Evolutionary conservation across 2,888 invertebrate genomes (phyloP).

Genomic region (Aphidoletes aphidimyza): DNA sequence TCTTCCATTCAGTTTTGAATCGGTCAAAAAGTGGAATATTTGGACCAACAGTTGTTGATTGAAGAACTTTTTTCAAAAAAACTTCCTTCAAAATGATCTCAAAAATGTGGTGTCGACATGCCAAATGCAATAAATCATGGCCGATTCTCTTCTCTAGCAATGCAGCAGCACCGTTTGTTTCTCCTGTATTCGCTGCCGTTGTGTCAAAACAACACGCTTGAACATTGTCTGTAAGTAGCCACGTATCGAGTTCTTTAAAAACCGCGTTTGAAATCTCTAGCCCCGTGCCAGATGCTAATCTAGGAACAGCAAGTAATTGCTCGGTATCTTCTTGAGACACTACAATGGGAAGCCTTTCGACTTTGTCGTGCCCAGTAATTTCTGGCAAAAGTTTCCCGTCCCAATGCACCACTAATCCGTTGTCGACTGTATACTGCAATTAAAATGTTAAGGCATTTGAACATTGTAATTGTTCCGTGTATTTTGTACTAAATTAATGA

Average conservation of each 20-base stretch:
- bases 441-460: too few species aligned
- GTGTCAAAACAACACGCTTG: constrained; percentile 60
- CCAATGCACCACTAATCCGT: too few species aligned
- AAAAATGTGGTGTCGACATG: constrained; percentile 60
- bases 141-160: constrained; percentile 59
- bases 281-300: not conserved
- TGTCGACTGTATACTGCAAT: too few species aligned
- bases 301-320: not conserved
- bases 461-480: too few species aligned
- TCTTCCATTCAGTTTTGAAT: constrained; percentile 58
- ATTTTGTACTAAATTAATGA: too few species aligned
- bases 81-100: constrained; percentile 58
- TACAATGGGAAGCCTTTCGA: not conserved
- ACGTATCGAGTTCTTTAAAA: not conserved
- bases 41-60: constrained; percentile 57
- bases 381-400: too few species aligned
- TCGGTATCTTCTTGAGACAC: not conserved
- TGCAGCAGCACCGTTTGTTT: constrained; percentile 58
- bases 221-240: constrained; percentile 3
- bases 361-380: not conserved
- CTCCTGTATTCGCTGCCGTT: constrained; percentile 59
- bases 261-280: not conserved
- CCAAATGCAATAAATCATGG: constrained; percentile 59
- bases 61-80: constrained; percentile 57
- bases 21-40: constrained; percentile 58